phyloP scores from a whole-genome alignment of 1,140 invertebrate species.

The Luehdorfia chinensis region DNA sequence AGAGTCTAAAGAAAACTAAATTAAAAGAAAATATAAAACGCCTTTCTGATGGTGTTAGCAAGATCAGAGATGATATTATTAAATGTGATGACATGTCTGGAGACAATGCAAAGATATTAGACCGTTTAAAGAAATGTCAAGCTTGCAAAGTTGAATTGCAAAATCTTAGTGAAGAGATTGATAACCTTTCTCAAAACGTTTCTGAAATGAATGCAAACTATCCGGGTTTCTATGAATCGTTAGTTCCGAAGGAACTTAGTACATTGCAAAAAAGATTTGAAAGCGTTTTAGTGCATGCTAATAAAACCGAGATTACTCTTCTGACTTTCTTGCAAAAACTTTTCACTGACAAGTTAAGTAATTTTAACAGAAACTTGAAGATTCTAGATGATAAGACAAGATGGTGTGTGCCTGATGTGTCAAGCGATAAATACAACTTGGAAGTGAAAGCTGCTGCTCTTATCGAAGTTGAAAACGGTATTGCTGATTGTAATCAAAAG shows the following conservation, averaged over 20 bases:
- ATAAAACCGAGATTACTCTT: slow-evolving; percentile 89
- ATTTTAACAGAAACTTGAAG: slow-evolving; percentile 87
- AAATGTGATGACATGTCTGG: slow-evolving; percentile 95
- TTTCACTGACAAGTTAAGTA: slow-evolving; percentile 89
- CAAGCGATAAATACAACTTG: slow-evolving; percentile 93
- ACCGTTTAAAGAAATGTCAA: slow-evolving; percentile 85
- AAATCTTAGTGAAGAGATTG: slow-evolving; percentile 81
- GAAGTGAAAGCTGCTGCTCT: slow-evolving; percentile 92
- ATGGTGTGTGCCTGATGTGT: slow-evolving; percentile 94
- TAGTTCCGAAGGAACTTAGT: slow-evolving; percentile 87
- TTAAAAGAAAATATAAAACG: slow-evolving; percentile 85
- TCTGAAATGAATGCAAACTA: slow-evolving; percentile 86
- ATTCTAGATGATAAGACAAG: slow-evolving; percentile 91
- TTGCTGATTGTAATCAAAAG: slow-evolving; percentile 82
- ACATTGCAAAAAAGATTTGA: slow-evolving; percentile 88
- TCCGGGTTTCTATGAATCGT: slow-evolving; percentile 87
- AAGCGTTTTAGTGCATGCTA: slow-evolving; percentile 83
- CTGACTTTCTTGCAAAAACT: slow-evolving; percentile 91
- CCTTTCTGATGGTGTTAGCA: slow-evolving; percentile 82
- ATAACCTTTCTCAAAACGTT: slow-evolving; percentile 83
- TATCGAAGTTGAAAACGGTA: slow-evolving; percentile 85
- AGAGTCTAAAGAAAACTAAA: slow-evolving; percentile 84
- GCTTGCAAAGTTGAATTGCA: slow-evolving; percentile 84
- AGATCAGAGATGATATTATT: slow-evolving; percentile 89
- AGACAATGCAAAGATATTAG: slow-evolving; percentile 89